Base-by-base conservation (phyloP, 2,797 vertebrate genomes). In the Siniperca obscura region DNA sequence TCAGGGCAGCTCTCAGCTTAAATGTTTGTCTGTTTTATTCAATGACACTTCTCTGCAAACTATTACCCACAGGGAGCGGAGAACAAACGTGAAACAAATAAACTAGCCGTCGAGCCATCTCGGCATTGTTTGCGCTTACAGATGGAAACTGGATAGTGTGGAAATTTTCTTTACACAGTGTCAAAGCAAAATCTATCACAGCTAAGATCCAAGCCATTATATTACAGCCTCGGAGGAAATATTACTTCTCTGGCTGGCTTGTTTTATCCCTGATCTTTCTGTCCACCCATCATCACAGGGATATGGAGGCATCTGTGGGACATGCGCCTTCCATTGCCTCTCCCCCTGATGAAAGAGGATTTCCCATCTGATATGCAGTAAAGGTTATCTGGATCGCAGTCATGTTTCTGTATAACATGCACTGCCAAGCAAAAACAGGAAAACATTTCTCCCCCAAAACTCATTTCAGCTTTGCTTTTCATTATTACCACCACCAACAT, bases 21-120 rank as follows among this genome's bases (percentile, higher is more conserved):
- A 95, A 95, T 95, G 95, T 96, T 95, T 94, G 94, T 95, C 94
- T 94, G 91, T 95, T 96, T 95, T 95, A 95, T 95, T 95, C 95
- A 95, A 93, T 95, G 95, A 93, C 94, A 95, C 91, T 94, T 95
- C 90, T 90, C 90, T 83, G 93, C 93, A 95, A 94, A 95, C 92
- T 93, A 92, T 95, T 94, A 94, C 88, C 93, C 91, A 90, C 72
- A 52, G 91, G 91, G 93, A 95, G 86, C 56, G 65, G 87, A 86
- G 93, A 94, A 92, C 90, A 92, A 95, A 94, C 80, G 88, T 88
- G 91, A 95, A 95, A 94, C 93, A 95, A 95, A 96, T 94, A 95
- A 95, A 94, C 91, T 86, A 70, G 87, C 75, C 44, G 81, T 79
- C 74, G 70, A 88, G 78, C 91, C 88, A 78, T 91, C 87, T 86